A percentile compares a stretch with the other conserved stretches of the same genome.
These are phyloP conservation scores for Cladopsammia gracilis DNA, from an alignment of 64 coral and sea anemone species.

Conservation along the genomic window DNA sequence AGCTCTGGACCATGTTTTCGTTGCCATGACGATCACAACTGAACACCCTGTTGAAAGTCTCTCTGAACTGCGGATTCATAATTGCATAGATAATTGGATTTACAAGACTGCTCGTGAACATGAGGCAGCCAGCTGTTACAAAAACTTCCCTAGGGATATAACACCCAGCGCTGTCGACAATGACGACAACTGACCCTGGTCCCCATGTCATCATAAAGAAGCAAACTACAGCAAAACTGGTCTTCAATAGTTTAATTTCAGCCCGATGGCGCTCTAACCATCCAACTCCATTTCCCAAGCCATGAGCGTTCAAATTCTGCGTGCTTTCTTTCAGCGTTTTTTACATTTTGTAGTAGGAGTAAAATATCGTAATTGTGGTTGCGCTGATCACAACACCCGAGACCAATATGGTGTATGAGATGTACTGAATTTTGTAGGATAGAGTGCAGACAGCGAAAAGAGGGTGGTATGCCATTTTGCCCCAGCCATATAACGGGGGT, in stretches of 20 bases:
- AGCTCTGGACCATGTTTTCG: neutral
- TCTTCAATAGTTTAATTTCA: constrained; percentile 46
- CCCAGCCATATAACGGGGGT: constrained; percentile 75
- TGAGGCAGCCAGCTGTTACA: constrained; percentile 42
- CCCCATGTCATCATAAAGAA: constrained; percentile 58
- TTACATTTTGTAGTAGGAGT: constrained; percentile 59
- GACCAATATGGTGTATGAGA: constrained; percentile 62
- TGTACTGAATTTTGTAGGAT: constrained; percentile 44
- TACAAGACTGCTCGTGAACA: constrained; percentile 60
- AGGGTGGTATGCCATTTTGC: constrained; percentile 36
- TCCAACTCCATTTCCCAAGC: neutral
- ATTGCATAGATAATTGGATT: constrained; percentile 75
- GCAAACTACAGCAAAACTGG: constrained; percentile 68
- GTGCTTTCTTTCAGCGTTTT: constrained; percentile 48
- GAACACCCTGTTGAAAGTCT: constrained; percentile 51
- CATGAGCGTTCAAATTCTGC: constrained; percentile 6
- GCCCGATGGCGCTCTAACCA: neutral
- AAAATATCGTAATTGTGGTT: constrained; percentile 54
- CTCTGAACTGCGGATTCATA: constrained; percentile 67
- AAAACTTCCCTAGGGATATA: constrained; percentile 9
- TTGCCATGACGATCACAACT: neutral
- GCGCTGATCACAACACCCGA: constrained; percentile 12
- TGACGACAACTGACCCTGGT: constrained; percentile 46
- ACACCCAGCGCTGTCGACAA: constrained; percentile 31
- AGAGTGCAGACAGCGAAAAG: constrained; percentile 61